Conservation (phyloP, 2,113 vertebrate species). For the Proteles cristata region DNA sequence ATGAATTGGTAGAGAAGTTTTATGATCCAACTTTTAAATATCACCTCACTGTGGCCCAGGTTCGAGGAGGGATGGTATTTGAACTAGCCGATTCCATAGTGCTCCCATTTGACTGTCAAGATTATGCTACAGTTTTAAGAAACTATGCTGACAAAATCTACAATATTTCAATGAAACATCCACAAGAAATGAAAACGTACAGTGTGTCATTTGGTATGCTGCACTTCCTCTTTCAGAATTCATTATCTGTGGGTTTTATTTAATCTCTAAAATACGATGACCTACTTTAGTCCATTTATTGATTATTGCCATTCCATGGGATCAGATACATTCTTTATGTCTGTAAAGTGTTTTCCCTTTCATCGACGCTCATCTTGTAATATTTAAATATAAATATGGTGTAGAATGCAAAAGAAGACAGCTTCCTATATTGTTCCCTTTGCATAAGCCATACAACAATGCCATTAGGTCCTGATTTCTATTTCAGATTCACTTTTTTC, state of each 20-base stretch:
- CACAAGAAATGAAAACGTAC: slow-evolving; percentile 84
- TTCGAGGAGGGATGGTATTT: slow-evolving; percentile 93
- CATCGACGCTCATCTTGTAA: neutral
- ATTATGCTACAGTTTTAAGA: slow-evolving; percentile 90
- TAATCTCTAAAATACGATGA: neutral
- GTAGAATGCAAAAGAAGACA: neutral
- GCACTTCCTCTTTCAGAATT: neutral
- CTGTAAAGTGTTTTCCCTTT: neutral
- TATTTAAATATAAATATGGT: neutral
- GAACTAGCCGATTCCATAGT: slow-evolving; percentile 90
- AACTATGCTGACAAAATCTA: slow-evolving; percentile 89
- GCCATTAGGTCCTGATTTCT: neutral
- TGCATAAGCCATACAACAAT: neutral
- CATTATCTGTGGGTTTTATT: neutral
- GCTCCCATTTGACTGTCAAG: slow-evolving; percentile 91
- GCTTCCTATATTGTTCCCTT: neutral
- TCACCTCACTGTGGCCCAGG: slow-evolving; percentile 91
- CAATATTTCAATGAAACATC: slow-evolving; percentile 87
- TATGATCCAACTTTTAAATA: slow-evolving; percentile 95
- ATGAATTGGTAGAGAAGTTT: slow-evolving; percentile 93
- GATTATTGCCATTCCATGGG: neutral
- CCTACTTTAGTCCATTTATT: neutral
- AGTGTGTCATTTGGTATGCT: slow-evolving; percentile 92
- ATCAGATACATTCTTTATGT: neutral
- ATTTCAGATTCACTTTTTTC: slow-evolving; percentile 93